These are phyloP conservation scores for Crotalus viridis DNA, from an alignment of 2,113 vertebrate species.

Conservation along the genomic window DNA sequence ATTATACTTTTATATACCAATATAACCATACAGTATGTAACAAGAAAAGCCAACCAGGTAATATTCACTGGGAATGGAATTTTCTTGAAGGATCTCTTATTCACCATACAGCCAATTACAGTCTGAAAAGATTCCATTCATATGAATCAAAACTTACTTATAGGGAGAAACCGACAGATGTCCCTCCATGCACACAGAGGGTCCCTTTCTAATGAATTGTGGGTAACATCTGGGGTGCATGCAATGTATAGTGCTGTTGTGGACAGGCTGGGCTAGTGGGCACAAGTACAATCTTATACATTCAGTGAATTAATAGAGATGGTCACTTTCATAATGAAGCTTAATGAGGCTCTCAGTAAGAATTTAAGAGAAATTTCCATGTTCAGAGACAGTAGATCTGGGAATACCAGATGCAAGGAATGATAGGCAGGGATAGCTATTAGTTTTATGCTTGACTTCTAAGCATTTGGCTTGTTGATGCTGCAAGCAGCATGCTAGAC, in stretches of 20 bases:
- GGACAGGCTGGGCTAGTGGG: not conserved
- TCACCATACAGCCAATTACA: not conserved
- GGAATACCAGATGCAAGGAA: not conserved
- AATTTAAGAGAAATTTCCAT: not conserved
- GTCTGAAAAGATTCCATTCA: not conserved
- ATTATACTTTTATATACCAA: not conserved
- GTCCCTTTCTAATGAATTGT: not conserved
- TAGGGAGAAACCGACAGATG: not conserved
- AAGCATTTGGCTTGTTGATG: not conserved
- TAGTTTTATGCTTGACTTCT: not conserved
- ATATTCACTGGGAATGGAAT: not conserved
- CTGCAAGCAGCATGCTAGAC: not conserved
- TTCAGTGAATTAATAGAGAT: not conserved
- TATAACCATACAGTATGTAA: not conserved
- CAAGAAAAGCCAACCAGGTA: not conserved
- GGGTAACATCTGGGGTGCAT: not conserved
- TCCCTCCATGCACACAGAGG: not conserved
- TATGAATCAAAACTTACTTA: not conserved
- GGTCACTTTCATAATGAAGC: too few species aligned
- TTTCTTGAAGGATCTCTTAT: not conserved
- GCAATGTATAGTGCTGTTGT: not conserved
- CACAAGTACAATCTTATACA: not conserved
- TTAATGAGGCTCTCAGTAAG: not conserved
- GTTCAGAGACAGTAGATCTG: not conserved
- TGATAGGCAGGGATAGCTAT: not conserved